These are phyloP conservation scores for Gambusia yucatana DNA, from an alignment of 2,797 vertebrate genomes.

Conservation along the genomic window DNA sequence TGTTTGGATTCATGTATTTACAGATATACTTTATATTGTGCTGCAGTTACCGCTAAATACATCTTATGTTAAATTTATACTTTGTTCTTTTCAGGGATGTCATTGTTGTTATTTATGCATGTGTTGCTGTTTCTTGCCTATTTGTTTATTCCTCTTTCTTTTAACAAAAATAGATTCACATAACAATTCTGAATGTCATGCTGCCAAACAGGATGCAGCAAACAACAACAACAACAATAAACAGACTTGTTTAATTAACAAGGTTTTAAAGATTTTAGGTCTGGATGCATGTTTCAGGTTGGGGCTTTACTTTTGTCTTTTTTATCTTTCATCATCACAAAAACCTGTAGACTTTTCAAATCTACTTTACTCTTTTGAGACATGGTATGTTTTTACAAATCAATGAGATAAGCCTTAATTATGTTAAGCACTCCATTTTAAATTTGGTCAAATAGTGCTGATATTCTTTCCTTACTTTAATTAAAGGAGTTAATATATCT, in stretches of 20 bases:
- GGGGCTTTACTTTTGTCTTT: not conserved
- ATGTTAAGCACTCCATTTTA: not conserved
- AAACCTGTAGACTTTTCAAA: not conserved
- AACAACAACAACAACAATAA: not conserved
- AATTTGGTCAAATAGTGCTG: constrained; percentile 4
- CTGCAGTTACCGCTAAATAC: not conserved
- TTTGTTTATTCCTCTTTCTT: too few species aligned
- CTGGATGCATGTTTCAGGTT: not conserved
- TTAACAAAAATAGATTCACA: too few species aligned
- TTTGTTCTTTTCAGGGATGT: not conserved
- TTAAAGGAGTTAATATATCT: constrained; percentile 8
- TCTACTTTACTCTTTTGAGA: not conserved
- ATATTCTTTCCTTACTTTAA: constrained; percentile 1
- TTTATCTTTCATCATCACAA: not conserved
- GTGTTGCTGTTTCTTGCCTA: too few species aligned
- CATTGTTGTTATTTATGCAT: too few species aligned
- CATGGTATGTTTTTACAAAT: not conserved
- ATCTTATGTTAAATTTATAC: not conserved
- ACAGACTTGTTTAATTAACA: not conserved
- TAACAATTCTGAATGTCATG: too few species aligned
- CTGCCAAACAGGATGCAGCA: not conserved
- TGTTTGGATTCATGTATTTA: not conserved
- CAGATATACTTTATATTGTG: not conserved
- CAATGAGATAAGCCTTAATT: not conserved
- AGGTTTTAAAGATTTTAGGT: not conserved